Percentiles rank a stretch among this genome's conserved stretches.
Evolutionary conservation across 2,888 invertebrate genomes (phyloP).

Genomic region (Nemoura dubitans): DNA sequence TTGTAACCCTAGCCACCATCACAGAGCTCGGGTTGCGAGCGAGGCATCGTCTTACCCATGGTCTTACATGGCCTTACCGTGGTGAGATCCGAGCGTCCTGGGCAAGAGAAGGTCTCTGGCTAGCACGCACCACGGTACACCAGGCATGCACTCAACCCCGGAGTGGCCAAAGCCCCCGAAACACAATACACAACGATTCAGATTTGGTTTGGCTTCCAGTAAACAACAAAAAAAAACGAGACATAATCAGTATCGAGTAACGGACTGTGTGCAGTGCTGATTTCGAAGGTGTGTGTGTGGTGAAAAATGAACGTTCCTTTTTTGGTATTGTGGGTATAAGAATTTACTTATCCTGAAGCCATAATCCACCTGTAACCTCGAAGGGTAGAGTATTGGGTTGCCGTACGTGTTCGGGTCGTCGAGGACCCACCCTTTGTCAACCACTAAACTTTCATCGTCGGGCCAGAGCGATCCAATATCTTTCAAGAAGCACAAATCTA

Average conservation of each 20-base stretch:
- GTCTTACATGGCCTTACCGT: conserved; percentile 34
- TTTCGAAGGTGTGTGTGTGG: background rate
- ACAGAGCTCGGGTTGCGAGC: background rate
- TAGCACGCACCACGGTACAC: background rate
- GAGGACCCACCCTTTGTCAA: conserved; percentile 8
- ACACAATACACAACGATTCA: conserved; percentile 22
- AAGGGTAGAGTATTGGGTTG: background rate
- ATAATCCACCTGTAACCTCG: conserved; percentile 23
- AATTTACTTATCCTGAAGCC: background rate
- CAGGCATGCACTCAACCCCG: conserved; percentile 26
- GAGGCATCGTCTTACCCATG: conserved; percentile 28
- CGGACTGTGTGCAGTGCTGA: conserved; percentile 3
- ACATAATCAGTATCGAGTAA: conserved; percentile 27
- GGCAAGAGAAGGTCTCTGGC: conserved; percentile 7
- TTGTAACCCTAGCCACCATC: conserved; percentile 28
- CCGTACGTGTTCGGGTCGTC: background rate
- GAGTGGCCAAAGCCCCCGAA: conserved; percentile 34
- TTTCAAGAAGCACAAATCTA: background rate
- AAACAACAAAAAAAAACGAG: background rate
- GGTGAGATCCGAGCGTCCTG: conserved; percentile 7
- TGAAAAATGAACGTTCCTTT: background rate
- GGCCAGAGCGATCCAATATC: background rate
- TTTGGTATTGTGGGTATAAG: background rate
- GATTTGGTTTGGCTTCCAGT: conserved; percentile 1
- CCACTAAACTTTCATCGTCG: background rate